phyloP scores from a whole-genome alignment of 2,113 vertebrate species.

The Tragelaphus strepsiceros region DNA sequence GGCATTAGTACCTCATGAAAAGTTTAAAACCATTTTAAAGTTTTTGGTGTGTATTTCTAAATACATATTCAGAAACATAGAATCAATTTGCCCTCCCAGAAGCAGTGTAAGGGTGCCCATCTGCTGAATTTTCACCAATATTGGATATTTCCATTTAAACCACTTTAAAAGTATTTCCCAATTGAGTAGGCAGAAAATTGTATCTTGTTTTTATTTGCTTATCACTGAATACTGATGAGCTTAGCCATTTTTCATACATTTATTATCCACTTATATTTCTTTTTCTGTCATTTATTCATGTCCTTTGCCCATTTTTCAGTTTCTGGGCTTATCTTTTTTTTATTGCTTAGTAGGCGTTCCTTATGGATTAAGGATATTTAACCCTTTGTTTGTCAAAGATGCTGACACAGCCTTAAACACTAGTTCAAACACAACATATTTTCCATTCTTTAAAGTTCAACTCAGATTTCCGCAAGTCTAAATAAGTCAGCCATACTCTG shows the following conservation, averaged over 20 bases:
- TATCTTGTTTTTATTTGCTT: conserved; percentile 72
- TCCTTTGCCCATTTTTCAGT: conserved; percentile 63
- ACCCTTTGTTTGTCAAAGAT: conserved; percentile 58
- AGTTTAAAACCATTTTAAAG: conserved; percentile 37
- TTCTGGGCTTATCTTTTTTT: conserved; percentile 53
- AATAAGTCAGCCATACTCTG: background rate
- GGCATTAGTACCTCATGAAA: conserved; percentile 29
- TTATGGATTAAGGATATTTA: conserved; percentile 63
- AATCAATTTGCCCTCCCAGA: conserved; percentile 29
- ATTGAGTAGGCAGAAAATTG: conserved; percentile 52
- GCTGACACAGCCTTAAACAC: conserved; percentile 25
- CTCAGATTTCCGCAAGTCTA: background rate
- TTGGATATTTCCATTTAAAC: conserved; percentile 50
- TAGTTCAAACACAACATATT: background rate
- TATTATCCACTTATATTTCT: conserved; percentile 58
- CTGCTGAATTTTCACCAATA: conserved; percentile 1
- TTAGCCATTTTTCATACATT: conserved; percentile 55
- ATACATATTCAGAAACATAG: conserved; percentile 2
- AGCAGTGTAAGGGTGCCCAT: background rate
- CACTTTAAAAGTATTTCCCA: conserved; percentile 55
- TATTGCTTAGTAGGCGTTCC: conserved; percentile 66
- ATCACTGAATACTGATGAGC: conserved; percentile 62
- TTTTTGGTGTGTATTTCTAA: conserved; percentile 17
- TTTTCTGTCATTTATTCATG: conserved; percentile 64
- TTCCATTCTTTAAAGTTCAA: background rate